A percentile compares a stretch with the other conserved stretches of the same genome.
phyloP scores from a whole-genome alignment of 2,113 vertebrate genomes.

The Sterrhoptilus dennistouni region DNA sequence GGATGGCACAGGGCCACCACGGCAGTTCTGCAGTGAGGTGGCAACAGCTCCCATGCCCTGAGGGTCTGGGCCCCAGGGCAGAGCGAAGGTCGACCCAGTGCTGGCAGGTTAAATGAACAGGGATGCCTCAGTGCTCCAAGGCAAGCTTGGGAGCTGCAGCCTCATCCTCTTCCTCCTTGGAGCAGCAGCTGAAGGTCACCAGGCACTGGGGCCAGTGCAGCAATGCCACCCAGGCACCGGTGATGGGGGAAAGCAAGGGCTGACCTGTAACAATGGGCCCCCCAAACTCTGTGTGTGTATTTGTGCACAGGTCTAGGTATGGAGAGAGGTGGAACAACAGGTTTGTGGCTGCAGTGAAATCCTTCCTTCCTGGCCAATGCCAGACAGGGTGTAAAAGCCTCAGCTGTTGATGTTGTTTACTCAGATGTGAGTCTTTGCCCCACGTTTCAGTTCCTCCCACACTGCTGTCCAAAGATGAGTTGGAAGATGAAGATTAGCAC shows the following conservation, averaged over 20 bases:
- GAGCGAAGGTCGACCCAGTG: accelerated
- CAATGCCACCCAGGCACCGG: accelerated
- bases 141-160: neutral
- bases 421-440: neutral
- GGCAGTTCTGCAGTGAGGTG: neutral
- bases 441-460: neutral
- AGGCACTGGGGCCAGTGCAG: neutral
- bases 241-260: neutral
- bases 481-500: neutral
- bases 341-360: slow-evolving; percentile 36
- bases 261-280: neutral
- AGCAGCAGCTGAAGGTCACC: neutral
- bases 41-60: neutral
- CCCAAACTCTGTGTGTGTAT: neutral
- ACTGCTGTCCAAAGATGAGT: neutral
- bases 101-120: neutral
- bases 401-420: neutral
- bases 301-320: neutral
- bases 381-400: neutral
- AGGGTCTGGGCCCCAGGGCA: accelerated
- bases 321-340: slow-evolving; percentile 14
- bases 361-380: neutral
- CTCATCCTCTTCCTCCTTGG: neutral
- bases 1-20: neutral
- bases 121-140: neutral